phyloP scores from a whole-genome alignment of 2,797 vertebrate species.

The Rhynchonycteris naso region DNA sequence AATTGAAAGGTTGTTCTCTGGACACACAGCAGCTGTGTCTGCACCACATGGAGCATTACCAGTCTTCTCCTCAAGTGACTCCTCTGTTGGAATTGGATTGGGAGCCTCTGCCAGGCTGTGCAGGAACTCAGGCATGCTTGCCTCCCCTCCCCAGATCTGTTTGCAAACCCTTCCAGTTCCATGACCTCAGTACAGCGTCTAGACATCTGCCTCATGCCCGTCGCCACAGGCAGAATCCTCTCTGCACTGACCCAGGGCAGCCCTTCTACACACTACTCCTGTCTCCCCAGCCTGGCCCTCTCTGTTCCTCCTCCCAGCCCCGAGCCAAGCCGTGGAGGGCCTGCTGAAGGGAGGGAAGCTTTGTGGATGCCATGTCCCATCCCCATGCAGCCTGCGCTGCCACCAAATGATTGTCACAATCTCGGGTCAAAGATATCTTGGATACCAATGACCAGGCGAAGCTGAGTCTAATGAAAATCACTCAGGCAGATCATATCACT shows the following conservation, averaged over 20 bases:
- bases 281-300: neutral
- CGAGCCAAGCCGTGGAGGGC: neutral
- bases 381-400: neutral
- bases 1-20: neutral
- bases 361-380: neutral
- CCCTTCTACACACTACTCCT: neutral
- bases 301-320: neutral
- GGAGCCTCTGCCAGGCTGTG: fast-evolving
- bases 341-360: neutral
- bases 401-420: neutral
- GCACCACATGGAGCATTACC: neutral
- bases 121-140: neutral
- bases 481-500: neutral
- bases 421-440: neutral
- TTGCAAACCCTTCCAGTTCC: neutral
- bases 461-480: neutral
- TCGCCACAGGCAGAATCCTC: neutral
- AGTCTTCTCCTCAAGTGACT: neutral
- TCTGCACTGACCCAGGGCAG: neutral
- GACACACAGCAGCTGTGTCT: neutral
- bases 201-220: neutral
- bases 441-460: neutral
- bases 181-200: neutral
- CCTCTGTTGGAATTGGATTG: neutral
- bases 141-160: neutral